These are phyloP conservation scores for Fulmarus glacialis DNA, from an alignment of 2,113 vertebrate species.

Conservation along the genomic window DNA sequence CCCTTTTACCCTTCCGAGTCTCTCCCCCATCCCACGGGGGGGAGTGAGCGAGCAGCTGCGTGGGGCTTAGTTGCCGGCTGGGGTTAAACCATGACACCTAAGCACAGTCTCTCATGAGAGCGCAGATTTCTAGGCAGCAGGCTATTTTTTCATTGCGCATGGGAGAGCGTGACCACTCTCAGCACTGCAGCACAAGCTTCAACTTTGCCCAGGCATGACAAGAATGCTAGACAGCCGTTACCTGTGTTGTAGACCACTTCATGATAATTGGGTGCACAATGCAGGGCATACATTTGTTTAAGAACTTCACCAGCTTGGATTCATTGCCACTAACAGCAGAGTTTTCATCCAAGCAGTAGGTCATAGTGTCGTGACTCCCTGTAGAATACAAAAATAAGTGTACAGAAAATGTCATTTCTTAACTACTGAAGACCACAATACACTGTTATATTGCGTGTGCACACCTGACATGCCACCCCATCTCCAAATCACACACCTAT, in stretches of 20 bases:
- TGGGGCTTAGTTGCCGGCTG: neutral
- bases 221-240: neutral
- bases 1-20: neutral
- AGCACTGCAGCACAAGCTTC: neutral
- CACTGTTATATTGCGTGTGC: fast-evolving
- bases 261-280: constrained; percentile 82
- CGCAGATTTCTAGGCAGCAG: neutral
- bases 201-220: neutral
- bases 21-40: no score
- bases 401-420: neutral
- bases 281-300: constrained; percentile 79
- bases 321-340: constrained; percentile 81
- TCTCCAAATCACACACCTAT: neutral
- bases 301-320: constrained; percentile 76
- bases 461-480: neutral
- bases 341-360: constrained; percentile 86
- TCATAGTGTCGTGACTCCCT: constrained; percentile 93
- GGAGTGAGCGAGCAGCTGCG: fast-evolving
- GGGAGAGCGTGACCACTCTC: neutral
- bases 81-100: neutral
- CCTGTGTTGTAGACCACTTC: constrained; percentile 90
- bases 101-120: neutral
- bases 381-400: neutral
- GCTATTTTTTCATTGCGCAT: neutral
- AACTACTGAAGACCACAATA: neutral